Evolutionary conservation across 2,797 vertebrate genomes (phyloP).

Genomic region (Manis pentadactyla): DNA sequence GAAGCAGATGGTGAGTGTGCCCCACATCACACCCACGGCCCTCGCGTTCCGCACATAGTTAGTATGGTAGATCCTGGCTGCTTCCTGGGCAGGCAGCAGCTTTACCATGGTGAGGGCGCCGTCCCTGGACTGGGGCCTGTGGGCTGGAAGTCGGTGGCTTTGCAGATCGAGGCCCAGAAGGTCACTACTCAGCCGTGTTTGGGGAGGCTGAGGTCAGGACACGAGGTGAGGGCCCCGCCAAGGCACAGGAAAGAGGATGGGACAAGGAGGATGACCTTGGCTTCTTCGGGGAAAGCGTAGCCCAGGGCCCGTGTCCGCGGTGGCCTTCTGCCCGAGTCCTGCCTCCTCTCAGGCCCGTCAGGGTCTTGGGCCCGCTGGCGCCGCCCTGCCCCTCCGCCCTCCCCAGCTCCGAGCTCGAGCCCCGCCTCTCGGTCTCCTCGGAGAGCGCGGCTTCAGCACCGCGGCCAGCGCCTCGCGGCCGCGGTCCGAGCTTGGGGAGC

Average conservation of each 20-base stretch:
- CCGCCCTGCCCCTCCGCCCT: not conserved
- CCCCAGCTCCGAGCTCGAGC: not conserved
- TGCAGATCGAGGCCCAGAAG: not conserved
- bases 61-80: conserved; percentile 98
- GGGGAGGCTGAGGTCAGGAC: not conserved
- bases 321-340: not conserved
- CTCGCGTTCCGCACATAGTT: conserved; percentile 97
- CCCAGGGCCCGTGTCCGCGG: not conserved
- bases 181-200: not conserved
- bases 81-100: conserved; percentile 95
- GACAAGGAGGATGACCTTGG: not conserved
- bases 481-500: not conserved
- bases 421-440: not conserved
- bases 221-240: not conserved
- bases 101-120: conserved; percentile 85
- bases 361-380: not conserved
- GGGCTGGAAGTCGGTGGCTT: not conserved
- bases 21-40: conserved; percentile 97
- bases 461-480: conserved; percentile 45
- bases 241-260: not conserved
- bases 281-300: not conserved
- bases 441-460: conserved; percentile 64
- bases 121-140: not conserved
- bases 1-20: conserved; percentile 96
- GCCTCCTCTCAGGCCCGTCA: not conserved